phyloP scores from a whole-genome alignment of 2,113 vertebrate genomes.

The Smithornis capensis region DNA sequence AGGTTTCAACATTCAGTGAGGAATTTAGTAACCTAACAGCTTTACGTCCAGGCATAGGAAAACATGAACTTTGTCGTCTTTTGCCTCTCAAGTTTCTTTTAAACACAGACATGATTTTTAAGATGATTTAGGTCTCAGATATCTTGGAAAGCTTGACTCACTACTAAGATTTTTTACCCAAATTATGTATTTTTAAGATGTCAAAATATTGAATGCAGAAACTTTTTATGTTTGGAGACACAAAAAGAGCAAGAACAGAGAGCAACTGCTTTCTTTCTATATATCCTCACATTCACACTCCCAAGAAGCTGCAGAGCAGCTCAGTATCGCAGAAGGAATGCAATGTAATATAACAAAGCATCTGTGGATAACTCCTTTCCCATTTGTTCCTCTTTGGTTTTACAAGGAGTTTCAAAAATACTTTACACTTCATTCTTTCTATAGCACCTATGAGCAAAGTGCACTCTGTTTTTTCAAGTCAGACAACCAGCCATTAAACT shows the following conservation, averaged over 20 bases:
- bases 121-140: neutral
- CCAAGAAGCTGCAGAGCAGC: neutral
- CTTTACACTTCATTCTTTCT: neutral
- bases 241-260: neutral
- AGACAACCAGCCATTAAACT: neutral
- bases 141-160: neutral
- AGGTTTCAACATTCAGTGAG: neutral
- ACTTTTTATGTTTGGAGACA: neutral
- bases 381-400: neutral
- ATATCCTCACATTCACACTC: neutral
- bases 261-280: neutral
- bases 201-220: neutral
- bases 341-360: neutral
- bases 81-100: neutral
- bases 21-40: neutral
- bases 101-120: neutral
- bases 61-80: neutral
- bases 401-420: constrained; percentile 1
- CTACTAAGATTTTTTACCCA: neutral
- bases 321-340: neutral
- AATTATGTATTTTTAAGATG: neutral
- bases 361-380: neutral
- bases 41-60: neutral
- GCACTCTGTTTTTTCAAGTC: neutral
- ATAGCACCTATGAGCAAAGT: neutral